Evolutionary conservation across 1,140 invertebrate genomes (phyloP).

Genomic region (Triops longicaudatus): DNA sequence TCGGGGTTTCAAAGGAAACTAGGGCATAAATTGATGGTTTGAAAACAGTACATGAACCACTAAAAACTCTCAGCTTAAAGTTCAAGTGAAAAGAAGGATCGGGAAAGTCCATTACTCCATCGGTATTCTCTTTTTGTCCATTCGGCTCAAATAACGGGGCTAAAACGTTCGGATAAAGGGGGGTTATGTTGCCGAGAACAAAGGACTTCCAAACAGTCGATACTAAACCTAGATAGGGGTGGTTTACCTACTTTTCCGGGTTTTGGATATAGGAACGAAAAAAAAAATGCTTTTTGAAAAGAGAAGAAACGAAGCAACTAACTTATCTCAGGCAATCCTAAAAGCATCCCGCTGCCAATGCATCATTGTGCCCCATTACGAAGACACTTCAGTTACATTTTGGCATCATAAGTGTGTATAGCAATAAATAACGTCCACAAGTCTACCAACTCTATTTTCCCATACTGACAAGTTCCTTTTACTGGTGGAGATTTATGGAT

Average conservation of each 20-base stretch:
- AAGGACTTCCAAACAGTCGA: not conserved
- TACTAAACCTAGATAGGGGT: slow-evolving; percentile 15
- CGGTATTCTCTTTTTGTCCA: not conserved
- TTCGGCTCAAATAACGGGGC: slow-evolving; percentile 11
- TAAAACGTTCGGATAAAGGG: slow-evolving; percentile 4
- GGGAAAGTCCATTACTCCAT: not conserved
- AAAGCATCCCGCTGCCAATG: not conserved
- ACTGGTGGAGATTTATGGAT: too few species aligned
- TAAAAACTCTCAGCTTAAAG: not conserved
- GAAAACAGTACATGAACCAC: not conserved
- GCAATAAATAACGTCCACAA: not conserved
- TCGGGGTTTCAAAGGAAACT: not conserved
- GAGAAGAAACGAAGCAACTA: not conserved
- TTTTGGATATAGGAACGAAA: too few species aligned
- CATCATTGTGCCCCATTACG: not conserved
- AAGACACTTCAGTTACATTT: not conserved
- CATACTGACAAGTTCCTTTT: not conserved
- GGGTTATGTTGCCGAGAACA: not conserved
- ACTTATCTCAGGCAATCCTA: not conserved
- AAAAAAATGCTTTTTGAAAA: not conserved
- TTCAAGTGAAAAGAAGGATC: not conserved
- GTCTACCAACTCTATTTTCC: not conserved
- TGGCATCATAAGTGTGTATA: not conserved
- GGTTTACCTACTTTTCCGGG: not conserved
- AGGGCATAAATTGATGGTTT: not conserved